Evolutionary conservation across 1,140 invertebrate species (phyloP).

Genomic region (Batillaria attramentaria): DNA sequence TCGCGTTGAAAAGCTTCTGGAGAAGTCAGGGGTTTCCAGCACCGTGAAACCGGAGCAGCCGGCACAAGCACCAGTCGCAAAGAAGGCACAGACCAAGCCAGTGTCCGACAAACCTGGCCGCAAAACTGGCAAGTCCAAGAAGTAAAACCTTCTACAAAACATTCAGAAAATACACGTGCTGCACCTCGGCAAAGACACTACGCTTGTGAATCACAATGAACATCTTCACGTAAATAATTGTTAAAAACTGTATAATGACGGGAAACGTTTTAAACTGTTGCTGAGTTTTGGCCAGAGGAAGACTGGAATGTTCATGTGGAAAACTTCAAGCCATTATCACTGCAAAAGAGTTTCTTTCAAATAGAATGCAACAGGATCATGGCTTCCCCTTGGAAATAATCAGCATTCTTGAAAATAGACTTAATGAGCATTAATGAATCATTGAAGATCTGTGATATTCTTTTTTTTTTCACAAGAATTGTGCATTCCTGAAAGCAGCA

Average conservation of each 20-base stretch:
- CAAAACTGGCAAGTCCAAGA: not conserved
- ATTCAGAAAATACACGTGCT: no score
- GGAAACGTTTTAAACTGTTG: no score
- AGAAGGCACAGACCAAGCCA: not conserved
- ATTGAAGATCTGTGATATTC: not conserved
- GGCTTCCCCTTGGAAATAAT: no score
- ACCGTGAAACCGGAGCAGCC: not conserved
- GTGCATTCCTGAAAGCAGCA: not conserved
- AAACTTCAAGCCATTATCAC: not conserved
- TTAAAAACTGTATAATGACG: no score
- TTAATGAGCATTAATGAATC: no score
- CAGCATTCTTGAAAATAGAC: not conserved
- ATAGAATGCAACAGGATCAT: no score
- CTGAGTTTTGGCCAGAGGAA: no score
- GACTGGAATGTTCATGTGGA: not conserved
- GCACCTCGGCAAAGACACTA: no score
- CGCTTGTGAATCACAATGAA: no score
- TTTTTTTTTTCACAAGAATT: not conserved
- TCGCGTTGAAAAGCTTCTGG: constrained; percentile 20
- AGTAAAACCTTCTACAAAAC: not conserved
- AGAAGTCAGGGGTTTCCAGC: not conserved
- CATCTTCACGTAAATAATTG: no score
- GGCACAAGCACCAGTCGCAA: not conserved
- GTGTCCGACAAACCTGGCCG: not conserved
- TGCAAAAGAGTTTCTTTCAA: no score